Percentiles rank a stretch among this genome's conserved stretches.
Evolutionary conservation across 2,797 vertebrate genomes (phyloP).

Genomic region (Myoxocephalus aenaeus): DNA sequence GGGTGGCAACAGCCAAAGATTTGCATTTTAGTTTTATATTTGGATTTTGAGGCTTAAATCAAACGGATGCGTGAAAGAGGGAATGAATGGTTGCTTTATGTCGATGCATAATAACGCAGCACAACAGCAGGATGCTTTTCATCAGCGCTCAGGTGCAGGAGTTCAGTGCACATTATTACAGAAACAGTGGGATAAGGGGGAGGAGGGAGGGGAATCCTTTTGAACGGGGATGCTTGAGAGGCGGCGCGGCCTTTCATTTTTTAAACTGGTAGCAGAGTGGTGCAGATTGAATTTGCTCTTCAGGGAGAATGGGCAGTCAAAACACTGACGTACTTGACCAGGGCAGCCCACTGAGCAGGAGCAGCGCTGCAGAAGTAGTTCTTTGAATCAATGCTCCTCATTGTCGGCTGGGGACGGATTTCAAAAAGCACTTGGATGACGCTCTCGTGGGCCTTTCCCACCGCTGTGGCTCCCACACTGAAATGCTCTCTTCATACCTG

Average conservation of each 20-base stretch:
- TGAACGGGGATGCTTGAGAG: slow-evolving; percentile 45
- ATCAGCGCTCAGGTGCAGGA: slow-evolving; percentile 64
- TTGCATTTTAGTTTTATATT: slow-evolving; percentile 62
- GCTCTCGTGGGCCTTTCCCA: slow-evolving; percentile 76
- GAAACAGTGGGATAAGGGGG: slow-evolving; percentile 40
- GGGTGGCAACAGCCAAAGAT: slow-evolving; percentile 46
- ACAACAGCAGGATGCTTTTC: slow-evolving; percentile 52
- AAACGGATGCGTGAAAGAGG: slow-evolving; percentile 34
- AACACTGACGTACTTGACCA: slow-evolving; percentile 82
- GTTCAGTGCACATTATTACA: slow-evolving; percentile 55
- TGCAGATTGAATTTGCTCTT: slow-evolving; percentile 71
- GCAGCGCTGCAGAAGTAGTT: slow-evolving; percentile 56
- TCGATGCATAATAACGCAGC: slow-evolving; percentile 43
- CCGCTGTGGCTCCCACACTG: slow-evolving; percentile 52
- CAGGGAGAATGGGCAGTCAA: slow-evolving; percentile 73
- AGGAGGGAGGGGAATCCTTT: slow-evolving; percentile 22
- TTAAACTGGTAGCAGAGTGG: slow-evolving; percentile 54
- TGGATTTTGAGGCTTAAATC: slow-evolving; percentile 54
- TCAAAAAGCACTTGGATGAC: slow-evolving; percentile 69
- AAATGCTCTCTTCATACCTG: slow-evolving; percentile 36
- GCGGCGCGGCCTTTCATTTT: slow-evolving; percentile 30
- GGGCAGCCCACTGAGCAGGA: slow-evolving; percentile 56
- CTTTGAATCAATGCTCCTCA: slow-evolving; percentile 76
- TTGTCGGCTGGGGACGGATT: slow-evolving; percentile 74
- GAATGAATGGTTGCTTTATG: slow-evolving; percentile 73